These are phyloP conservation scores for Alligator sinensis DNA, from an alignment of 2,113 vertebrate species.

Conservation along the genomic window DNA sequence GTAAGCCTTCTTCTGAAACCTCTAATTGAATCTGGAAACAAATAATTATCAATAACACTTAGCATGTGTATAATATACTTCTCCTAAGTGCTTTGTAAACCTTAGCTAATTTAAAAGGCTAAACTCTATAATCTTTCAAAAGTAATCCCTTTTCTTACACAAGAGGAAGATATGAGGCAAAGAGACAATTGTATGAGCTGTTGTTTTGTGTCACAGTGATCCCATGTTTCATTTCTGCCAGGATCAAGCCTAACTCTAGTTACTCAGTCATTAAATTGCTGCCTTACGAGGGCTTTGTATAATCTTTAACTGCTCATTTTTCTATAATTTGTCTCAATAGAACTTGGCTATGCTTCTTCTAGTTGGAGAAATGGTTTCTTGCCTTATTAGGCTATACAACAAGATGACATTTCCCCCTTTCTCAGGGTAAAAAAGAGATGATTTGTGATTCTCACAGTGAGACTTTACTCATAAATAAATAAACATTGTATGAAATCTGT, in stretches of 20 bases:
- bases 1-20: background rate
- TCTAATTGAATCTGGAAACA: background rate
- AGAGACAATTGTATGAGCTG: background rate
- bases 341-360: background rate
- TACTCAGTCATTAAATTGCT: conserved; percentile 28
- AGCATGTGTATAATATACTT: background rate
- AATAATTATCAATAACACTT: rapidly evolving
- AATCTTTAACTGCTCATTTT: conserved; percentile 1
- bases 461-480: background rate
- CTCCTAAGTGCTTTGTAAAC: background rate
- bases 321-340: conserved; percentile 24
- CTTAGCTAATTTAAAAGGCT: rapidly evolving
- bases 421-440: background rate
- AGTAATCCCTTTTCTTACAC: background rate
- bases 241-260: background rate
- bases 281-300: background rate
- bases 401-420: background rate
- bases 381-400: conserved; percentile 14
- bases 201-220: conserved; percentile 24
- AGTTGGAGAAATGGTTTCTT: background rate
- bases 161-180: rapidly evolving
- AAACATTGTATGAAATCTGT: rapidly evolving
- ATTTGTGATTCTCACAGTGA: background rate
- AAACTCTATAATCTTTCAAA: background rate
- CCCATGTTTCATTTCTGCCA: background rate